These are phyloP conservation scores for Mixornis gularis DNA, from an alignment of 2,113 vertebrate genomes.

Conservation along the genomic window DNA sequence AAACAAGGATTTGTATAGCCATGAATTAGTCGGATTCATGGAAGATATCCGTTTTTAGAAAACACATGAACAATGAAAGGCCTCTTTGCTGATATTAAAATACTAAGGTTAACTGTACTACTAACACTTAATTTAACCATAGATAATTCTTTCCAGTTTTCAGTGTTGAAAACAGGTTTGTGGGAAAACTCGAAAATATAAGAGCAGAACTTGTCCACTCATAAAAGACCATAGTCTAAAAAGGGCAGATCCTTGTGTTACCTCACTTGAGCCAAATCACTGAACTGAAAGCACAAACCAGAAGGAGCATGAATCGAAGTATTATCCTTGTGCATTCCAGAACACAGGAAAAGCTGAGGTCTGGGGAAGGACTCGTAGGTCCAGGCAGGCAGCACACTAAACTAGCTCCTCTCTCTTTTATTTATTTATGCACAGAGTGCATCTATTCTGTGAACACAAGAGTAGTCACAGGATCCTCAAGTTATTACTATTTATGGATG, in stretches of 20 bases:
- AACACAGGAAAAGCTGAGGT: neutral
- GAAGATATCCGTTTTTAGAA: neutral
- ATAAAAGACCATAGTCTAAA: neutral
- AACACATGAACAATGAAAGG: neutral
- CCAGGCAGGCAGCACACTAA: neutral
- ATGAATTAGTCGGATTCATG: neutral
- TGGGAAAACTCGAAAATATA: neutral
- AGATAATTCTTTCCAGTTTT: neutral
- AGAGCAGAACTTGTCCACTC: neutral
- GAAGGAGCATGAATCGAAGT: neutral
- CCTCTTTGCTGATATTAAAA: neutral
- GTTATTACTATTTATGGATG: conserved; percentile 2
- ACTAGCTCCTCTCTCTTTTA: neutral
- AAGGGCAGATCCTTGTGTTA: neutral
- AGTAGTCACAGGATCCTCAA: neutral
- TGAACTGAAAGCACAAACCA: conserved; percentile 33
- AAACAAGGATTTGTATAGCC: neutral
- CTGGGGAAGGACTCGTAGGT: neutral
- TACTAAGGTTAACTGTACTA: neutral
- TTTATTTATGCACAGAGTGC: neutral
- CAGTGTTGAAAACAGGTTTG: neutral
- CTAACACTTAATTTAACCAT: neutral
- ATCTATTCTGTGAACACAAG: neutral
- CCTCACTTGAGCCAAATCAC: neutral
- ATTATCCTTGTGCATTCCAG: conserved; percentile 33